Percentiles rank a stretch among this genome's conserved stretches.
phyloP scores from a whole-genome alignment of 2,797 vertebrate species.

The Scomberomorus guttatus region DNA sequence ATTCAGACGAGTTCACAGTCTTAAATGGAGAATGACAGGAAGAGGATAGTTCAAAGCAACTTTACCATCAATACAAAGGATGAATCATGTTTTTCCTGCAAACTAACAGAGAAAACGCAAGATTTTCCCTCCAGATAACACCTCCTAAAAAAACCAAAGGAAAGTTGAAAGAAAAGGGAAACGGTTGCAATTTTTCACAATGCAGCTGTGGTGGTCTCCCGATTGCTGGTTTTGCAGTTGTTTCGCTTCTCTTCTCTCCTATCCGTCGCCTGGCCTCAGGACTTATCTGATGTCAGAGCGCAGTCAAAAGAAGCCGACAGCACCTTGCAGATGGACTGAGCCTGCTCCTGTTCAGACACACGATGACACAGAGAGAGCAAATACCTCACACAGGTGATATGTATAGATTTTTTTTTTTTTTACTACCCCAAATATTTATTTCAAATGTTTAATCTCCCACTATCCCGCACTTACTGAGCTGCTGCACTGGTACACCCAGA shows the following conservation, averaged over 20 bases:
- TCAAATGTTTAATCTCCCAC: background rate
- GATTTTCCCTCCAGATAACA: conserved; percentile 4
- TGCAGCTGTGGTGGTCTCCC: conserved; percentile 28
- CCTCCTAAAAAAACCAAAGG: background rate
- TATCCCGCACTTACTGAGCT: conserved; percentile 88
- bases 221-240: conserved; percentile 26
- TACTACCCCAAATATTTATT: background rate
- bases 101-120: background rate
- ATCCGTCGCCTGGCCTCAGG: conserved; percentile 79
- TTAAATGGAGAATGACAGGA: conserved; percentile 21
- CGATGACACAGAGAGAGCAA: background rate
- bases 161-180: conserved; percentile 4
- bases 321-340: conserved; percentile 97
- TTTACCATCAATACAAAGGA: background rate
- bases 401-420: background rate
- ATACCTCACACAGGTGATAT: background rate
- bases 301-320: conserved; percentile 95
- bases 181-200: conserved; percentile 14
- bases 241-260: conserved; percentile 9
- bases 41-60: background rate
- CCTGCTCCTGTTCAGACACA: conserved; percentile 90
- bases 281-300: conserved; percentile 90
- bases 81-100: background rate
- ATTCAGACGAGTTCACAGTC: conserved; percentile 45
- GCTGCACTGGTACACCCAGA: conserved; percentile 98